Evolutionary conservation across 1,140 invertebrate species (phyloP).

Genomic region (Diorhabda elongata): DNA sequence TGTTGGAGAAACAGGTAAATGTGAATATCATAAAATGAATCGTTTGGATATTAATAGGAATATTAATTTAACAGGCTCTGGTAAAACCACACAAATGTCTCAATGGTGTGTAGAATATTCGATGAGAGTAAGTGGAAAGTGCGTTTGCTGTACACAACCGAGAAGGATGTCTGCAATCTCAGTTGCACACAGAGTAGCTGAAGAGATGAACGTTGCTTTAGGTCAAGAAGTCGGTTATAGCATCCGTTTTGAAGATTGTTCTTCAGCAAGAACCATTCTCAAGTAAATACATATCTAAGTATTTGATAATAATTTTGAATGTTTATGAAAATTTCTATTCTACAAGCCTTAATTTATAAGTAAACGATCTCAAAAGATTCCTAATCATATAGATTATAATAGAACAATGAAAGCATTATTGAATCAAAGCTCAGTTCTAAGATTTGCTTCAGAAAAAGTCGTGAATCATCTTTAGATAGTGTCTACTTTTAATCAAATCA

Average conservation of each 20-base stretch:
- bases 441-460: too few relatives aligned
- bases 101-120: constrained; percentile 94
- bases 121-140: constrained; percentile 64
- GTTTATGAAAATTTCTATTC: too few relatives aligned
- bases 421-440: too few relatives aligned
- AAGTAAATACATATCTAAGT: constrained; percentile 49
- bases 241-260: constrained; percentile 99
- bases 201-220: constrained; percentile 97
- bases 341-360: too few relatives aligned
- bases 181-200: constrained; percentile 94
- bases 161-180: constrained; percentile 98
- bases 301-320: background rate
- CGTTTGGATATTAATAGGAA: background rate
- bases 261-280: constrained; percentile 87
- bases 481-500: too few relatives aligned
- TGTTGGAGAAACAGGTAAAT: constrained; percentile 82
- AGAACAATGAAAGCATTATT: too few relatives aligned
- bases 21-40: too few relatives aligned
- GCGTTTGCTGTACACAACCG: constrained; percentile 96
- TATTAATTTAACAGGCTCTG: constrained; percentile 64
- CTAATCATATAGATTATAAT: too few relatives aligned
- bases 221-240: constrained; percentile 97
- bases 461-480: too few relatives aligned
- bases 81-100: constrained; percentile 95
- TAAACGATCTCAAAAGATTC: too few relatives aligned